Percentiles rank a stretch among this genome's conserved stretches.
Evolutionary conservation across 2,113 vertebrate genomes (phyloP).

Genomic region (Oryzias celebensis): DNA sequence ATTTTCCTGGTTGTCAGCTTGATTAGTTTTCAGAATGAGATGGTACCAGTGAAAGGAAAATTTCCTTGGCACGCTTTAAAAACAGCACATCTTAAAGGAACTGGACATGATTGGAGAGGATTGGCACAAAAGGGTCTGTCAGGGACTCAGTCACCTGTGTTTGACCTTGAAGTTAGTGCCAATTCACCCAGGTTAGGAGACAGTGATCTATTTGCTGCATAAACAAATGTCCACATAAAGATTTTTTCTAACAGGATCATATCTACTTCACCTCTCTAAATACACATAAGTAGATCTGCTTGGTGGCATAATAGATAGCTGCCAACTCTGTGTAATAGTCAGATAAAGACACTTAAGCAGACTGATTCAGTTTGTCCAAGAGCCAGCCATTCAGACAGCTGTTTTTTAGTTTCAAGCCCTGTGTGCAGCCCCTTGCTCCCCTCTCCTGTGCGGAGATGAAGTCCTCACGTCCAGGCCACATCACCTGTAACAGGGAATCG

Average conservation of each 20-base stretch:
- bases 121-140: conserved; percentile 38
- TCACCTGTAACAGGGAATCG: conserved; percentile 57
- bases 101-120: conserved; percentile 26
- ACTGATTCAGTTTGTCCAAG: conserved; percentile 29
- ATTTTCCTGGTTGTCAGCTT: conserved; percentile 34
- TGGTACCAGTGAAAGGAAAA: conserved; percentile 26
- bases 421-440: conserved; percentile 18
- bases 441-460: conserved; percentile 46
- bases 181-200: conserved; percentile 39
- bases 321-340: conserved; percentile 36
- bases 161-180: conserved; percentile 35
- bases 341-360: conserved; percentile 32
- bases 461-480: conserved; percentile 42
- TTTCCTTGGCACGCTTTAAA: conserved; percentile 42
- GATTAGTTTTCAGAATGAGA: conserved; percentile 24
- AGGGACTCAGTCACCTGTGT: conserved; percentile 40
- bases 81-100: conserved; percentile 23
- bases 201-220: conserved; percentile 20
- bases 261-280: conserved; percentile 31
- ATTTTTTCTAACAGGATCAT: conserved; percentile 51
- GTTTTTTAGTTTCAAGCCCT: no score
- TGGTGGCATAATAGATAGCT: conserved; percentile 6
- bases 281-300: conserved; percentile 11
- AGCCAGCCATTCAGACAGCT: background rate
- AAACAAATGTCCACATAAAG: conserved; percentile 33